These are phyloP conservation scores for Lethrus apterus DNA, from an alignment of 1,140 invertebrate species.

Conservation along the genomic window DNA sequence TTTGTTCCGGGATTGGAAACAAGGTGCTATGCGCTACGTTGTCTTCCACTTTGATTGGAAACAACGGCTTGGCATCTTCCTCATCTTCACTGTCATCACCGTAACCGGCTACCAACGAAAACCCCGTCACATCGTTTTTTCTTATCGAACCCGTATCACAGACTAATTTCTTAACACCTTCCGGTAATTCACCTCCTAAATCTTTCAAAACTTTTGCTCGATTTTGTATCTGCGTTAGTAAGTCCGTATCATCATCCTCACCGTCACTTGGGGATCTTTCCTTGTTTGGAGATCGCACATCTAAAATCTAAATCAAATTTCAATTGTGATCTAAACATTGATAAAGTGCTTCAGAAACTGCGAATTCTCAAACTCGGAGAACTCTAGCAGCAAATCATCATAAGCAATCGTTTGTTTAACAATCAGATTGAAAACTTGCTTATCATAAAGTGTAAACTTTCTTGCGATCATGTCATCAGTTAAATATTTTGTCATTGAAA, in stretches of 20 bases:
- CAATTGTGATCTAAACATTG: neutral
- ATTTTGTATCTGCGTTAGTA: conserved; percentile 39
- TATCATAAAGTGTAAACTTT: conserved; percentile 13
- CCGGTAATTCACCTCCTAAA: conserved; percentile 38
- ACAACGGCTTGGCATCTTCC: conserved; percentile 19
- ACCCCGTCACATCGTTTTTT: conserved; percentile 25
- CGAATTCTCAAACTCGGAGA: conserved; percentile 35
- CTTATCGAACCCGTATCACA: neutral
- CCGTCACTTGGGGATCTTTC: neutral
- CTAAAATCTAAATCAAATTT: too few species aligned
- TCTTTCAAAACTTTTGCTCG: conserved; percentile 41
- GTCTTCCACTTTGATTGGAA: conserved; percentile 21
- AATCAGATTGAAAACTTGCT: conserved; percentile 43
- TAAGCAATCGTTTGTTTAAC: conserved; percentile 18
- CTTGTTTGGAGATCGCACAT: neutral
- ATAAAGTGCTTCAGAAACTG: conserved; percentile 31
- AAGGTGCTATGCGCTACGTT: conserved; percentile 34
- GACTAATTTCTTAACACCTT: conserved; percentile 22
- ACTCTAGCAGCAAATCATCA: conserved; percentile 41
- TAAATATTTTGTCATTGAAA: too few species aligned
- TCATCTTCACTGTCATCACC: conserved; percentile 49
- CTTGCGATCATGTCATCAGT: conserved; percentile 18
- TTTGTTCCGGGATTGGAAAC: conserved; percentile 42
- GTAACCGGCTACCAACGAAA: conserved; percentile 52
- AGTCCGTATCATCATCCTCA: conserved; percentile 39